Base-by-base conservation (phyloP, 2,113 vertebrate species). In the Passerina amoena region DNA sequence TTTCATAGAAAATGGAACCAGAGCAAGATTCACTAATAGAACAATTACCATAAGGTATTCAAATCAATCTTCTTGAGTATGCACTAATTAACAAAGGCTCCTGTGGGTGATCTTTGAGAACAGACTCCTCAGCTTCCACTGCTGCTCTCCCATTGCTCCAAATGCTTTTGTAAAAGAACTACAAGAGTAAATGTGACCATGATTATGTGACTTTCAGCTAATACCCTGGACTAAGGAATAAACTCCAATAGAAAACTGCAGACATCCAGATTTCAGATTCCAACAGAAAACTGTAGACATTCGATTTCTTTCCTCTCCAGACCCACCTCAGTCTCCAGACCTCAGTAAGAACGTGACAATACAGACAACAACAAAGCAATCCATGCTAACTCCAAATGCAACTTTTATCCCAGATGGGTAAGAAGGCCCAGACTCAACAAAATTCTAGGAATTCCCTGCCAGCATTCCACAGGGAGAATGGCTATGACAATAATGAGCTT, bases 401-500 rank as follows among this genome's bases (percentile, higher is more conserved):
- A 33, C 12, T 90, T 94, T 48, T 73, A 81, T 16, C 18, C 17
- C 12, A 51, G 15, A 33, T 0, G 27, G 25, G 19, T 18, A 48
- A 66, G 17, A 48, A 48, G 33, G 18, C 14, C 2, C 27, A 78
- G 12, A 73, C 31, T n/a, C 12, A 23, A 76, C 5, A 51, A 61
- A 90, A 54, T 53, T 31, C 47, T 8, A 69, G 22, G 14, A 82
- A 75, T 51, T 68, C 47, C 18, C 35, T 54, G 21, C 6, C 30
- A 57, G 18, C 23, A 63, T n/a, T 75, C 31, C 0, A 4, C 1
- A 2, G 20, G 1, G 9, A 21, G 17, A 77, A 57, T 8, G 22
- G 73, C 31, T 0, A 0, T 27, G 16, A 42, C 33, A 71, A 30
- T 22, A 56, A 37, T 1, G 2, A 68, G 16, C 33, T 84, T 84